These are phyloP conservation scores for Schizothorax lantsangensis DNA, from an alignment of 2,797 vertebrate species.

Conservation along the genomic window DNA sequence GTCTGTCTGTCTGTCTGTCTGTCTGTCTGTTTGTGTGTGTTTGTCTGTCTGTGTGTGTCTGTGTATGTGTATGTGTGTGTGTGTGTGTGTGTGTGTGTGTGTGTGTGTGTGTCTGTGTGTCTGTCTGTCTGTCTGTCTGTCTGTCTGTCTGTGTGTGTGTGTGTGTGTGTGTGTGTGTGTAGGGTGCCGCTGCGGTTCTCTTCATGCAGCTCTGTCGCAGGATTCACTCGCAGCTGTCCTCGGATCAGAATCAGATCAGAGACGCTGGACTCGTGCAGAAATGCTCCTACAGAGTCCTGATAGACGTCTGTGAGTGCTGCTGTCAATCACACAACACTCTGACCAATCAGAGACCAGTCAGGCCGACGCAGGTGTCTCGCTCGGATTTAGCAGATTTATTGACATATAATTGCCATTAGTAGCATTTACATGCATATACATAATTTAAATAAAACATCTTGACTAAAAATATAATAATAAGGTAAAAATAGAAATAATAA, in stretches of 20 bases:
- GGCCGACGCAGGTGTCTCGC: too few relatives aligned
- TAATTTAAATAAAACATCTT: too few relatives aligned
- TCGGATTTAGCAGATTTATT: not conserved
- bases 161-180: not conserved
- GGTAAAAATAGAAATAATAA: too few relatives aligned
- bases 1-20: too few relatives aligned
- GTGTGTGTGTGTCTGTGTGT: not conserved
- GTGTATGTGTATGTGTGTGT: too few relatives aligned
- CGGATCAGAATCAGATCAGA: slow-evolving; percentile 65
- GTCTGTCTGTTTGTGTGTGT: too few relatives aligned
- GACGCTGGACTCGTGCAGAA: slow-evolving; percentile 63
- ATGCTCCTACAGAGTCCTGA: slow-evolving; percentile 74
- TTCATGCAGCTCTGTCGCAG: slow-evolving; percentile 86
- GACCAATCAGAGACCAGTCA: not conserved
- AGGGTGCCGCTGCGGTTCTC: slow-evolving; percentile 84
- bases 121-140: not conserved
- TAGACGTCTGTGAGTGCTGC: slow-evolving; percentile 74
- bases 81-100: not conserved
- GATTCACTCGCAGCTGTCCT: slow-evolving; percentile 79
- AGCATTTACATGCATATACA: too few relatives aligned
- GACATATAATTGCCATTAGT: too few relatives aligned
- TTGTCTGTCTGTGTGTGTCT: too few relatives aligned
- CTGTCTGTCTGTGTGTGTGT: not conserved
- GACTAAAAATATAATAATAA: too few relatives aligned
- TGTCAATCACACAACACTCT: not conserved